Evolutionary conservation across 2,113 vertebrate genomes (phyloP).

Genomic region (Seriola quinqueradiata): DNA sequence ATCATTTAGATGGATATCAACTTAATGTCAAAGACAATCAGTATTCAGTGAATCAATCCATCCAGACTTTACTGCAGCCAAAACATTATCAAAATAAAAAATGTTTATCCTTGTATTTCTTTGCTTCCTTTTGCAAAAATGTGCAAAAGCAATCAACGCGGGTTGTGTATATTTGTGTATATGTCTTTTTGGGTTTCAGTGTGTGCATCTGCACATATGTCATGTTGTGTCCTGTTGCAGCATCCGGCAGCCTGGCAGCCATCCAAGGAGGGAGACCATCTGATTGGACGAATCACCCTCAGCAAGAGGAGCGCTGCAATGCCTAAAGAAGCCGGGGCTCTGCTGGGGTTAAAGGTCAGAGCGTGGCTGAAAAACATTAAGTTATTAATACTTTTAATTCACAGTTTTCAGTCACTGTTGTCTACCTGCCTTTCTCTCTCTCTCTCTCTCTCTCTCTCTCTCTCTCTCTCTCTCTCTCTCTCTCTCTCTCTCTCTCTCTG

Average conservation of each 20-base stretch:
- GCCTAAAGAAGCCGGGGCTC: conserved; percentile 97
- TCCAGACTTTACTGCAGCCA: neutral
- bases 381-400: neutral
- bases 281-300: conserved; percentile 97
- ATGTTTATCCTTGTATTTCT: neutral
- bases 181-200: neutral
- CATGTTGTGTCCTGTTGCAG: conserved; percentile 74
- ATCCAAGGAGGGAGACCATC: conserved; percentile 97
- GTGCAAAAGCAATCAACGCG: neutral
- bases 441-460: conserved; percentile 78
- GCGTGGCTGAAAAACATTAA: neutral
- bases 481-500: conserved; percentile 64
- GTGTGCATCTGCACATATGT: neutral
- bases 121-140: neutral
- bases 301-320: conserved; percentile 96
- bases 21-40: neutral
- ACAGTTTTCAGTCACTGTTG: neutral
- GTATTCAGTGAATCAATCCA: neutral
- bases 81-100: neutral
- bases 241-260: conserved; percentile 99
- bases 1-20: neutral
- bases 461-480: conserved; percentile 65
- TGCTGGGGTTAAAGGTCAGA: conserved; percentile 94
- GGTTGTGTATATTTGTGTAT: neutral
- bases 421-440: conserved; percentile 8